Base-by-base conservation (phyloP, 1,140 invertebrate genomes). In the Frieseomelitta varia region DNA sequence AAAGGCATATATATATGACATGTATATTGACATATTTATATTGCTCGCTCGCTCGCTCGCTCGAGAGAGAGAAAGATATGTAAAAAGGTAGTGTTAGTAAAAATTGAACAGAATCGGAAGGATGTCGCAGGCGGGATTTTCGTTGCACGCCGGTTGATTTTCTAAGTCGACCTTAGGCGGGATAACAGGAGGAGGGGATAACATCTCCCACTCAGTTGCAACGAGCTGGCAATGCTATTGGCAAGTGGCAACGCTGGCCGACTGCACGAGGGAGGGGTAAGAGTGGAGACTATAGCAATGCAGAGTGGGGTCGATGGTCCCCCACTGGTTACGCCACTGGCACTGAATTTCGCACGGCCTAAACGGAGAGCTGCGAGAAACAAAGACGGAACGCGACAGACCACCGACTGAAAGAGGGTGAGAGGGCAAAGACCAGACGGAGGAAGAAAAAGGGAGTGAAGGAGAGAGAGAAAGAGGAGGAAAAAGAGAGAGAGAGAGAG, bases 301-400 rank as follows among this genome's bases (percentile, higher is more conserved):
- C n/a, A 51, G 76, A 87, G 85, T 84, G 78, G 87, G 78, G 72
- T 65, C 30, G 55, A 47, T 65, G 72, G 76, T 88, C 87, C 87
- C 88, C 71, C 51, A 61, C 67, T 53, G 63, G 65, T 78, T 90
- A 90, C 90, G 89, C 86, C 89, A 80, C 81, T 91, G 90, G 74
- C 61, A 81, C 81, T 87, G 90, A 90, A 90, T 87, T 91, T 88
- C 87, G 90, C 90, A 91, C 87, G 86, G 86, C 72, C 84, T 75
- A 82, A 85, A 75, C 79, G 76, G 76, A 56, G 79, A 63, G 72
- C 61, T 82, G 86, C 63, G 86, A 75, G 73, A 58, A 73, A 77
- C 69, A 69, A 79, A 71, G 86, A 79, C 83, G 74, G 77, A 88
- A 56, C 75, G 68, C 47, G 68, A 73, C 82, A 53, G 69, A 80